Evolutionary conservation across 2,888 invertebrate genomes (phyloP).

Genomic region (Tipula confusa): DNA sequence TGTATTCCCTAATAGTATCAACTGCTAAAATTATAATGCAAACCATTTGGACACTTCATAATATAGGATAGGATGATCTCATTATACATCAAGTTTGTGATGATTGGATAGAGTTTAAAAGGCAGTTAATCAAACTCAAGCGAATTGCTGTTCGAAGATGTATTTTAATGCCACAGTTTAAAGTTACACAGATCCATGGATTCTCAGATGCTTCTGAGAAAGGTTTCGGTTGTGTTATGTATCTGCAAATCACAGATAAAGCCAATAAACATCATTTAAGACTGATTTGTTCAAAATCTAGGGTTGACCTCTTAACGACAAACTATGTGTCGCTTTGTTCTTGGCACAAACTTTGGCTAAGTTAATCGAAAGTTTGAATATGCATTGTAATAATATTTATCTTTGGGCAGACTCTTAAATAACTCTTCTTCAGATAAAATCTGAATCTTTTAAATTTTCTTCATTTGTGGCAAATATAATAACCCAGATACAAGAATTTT

Average conservation of each 20-base stretch:
- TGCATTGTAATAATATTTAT: no score
- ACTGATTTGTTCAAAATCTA: background rate
- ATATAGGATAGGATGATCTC: background rate
- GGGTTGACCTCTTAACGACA: no score
- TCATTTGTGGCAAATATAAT: no score
- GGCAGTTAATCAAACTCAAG: background rate
- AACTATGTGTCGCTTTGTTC: background rate
- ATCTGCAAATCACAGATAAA: background rate
- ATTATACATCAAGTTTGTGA: background rate
- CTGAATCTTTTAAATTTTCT: no score
- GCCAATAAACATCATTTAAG: background rate
- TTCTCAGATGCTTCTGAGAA: background rate
- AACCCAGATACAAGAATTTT: no score
- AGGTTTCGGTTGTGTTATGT: no score
- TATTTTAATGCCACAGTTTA: background rate
- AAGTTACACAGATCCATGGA: background rate
- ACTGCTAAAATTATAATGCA: no score
- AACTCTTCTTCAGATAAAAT: no score
- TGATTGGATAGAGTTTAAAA: background rate
- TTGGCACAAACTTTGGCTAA: background rate
- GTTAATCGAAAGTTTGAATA: background rate
- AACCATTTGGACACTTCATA: no score
- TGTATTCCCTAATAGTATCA: background rate
- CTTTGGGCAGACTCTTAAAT: no score
- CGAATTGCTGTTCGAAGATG: background rate